phyloP scores from a whole-genome alignment of 2,888 invertebrate species.

The Rhingia campestris region DNA sequence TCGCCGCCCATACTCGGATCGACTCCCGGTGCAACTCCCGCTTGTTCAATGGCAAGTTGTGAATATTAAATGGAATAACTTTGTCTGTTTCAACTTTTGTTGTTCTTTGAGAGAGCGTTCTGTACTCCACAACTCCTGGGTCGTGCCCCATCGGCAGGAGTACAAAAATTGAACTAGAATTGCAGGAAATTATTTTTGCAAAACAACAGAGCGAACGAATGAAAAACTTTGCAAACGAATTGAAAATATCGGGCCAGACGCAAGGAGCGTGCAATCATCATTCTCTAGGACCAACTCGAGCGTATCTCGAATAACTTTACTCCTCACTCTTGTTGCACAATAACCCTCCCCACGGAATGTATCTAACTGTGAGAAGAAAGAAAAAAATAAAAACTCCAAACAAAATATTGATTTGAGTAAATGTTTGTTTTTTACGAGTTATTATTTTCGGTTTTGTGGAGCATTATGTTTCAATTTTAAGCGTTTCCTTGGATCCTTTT shows the following conservation, averaged over 20 bases:
- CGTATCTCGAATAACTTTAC: slow-evolving; percentile 34
- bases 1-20: slow-evolving; percentile 9
- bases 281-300: slow-evolving; percentile 8
- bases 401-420: slow-evolving; percentile 65
- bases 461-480: slow-evolving; percentile 69
- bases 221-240: slow-evolving; percentile 53
- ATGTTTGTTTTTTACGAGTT: slow-evolving; percentile 66
- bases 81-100: slow-evolving; percentile 69
- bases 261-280: slow-evolving; percentile 31
- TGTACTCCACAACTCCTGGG: background rate
- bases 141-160: background rate
- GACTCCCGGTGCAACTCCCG: slow-evolving; percentile 1
- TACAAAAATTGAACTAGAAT: slow-evolving; percentile 44
- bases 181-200: slow-evolving; percentile 56
- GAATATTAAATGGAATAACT: slow-evolving; percentile 70
- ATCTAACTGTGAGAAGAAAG: background rate
- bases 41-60: slow-evolving; percentile 51
- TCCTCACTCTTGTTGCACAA: slow-evolving; percentile 48
- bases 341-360: background rate
- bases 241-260: slow-evolving; percentile 54
- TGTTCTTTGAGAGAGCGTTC: slow-evolving; percentile 50
- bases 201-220: slow-evolving; percentile 4
- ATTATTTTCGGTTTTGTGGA: slow-evolving; percentile 59
- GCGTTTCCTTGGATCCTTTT: slow-evolving; percentile 28
- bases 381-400: slow-evolving; percentile 1